Evolutionary conservation across 2,113 vertebrate genomes (phyloP), one percentile per base, ranked within the genome.

Genomic region (Sakesphorus luctuosus): DNA sequence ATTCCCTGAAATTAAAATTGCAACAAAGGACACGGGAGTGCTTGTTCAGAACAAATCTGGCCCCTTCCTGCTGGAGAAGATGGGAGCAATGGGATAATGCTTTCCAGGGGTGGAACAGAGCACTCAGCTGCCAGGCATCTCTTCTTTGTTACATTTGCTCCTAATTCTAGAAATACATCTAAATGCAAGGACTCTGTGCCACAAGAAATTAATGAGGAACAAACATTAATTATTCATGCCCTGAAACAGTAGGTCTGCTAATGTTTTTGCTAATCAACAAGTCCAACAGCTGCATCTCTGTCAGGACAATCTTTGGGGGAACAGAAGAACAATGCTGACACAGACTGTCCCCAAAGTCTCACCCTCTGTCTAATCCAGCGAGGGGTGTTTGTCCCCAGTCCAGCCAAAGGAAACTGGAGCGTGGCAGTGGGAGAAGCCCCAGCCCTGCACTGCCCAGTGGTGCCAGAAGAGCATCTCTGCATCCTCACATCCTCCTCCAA

Each of bases 231-330:
- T 97, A 98, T 98, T 97, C 93, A 98, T 84, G 59, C 18, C 72
- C 86, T 97, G 98, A 96, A 98, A 97, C 97, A 97, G 94, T 94
- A 98, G 97, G 94, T 92, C 97, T 97, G 95, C 97, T 97, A 97
- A 96, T 97, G 97, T 93, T 97, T 97, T 96, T 97, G 96, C 97
- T 98, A 97, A 98, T 98, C 97, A 98, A 97, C 97, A 97, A 97
- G 97, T 97, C 84, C 69, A 97, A 96, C 95, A 97, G 96, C 96
- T 96, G 93, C 86, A 92, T 95, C 93, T 95, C 89, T 38, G 69
- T 77, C 94, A 94, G 96, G 95, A 88, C 79, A 43, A 2, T 86
- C 84, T 1, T 85, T 75, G 91, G 86, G 85, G 86, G 91, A 24
- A 56, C 66, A 93, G 52, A 66, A 58, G 84, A 81, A 15, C 53